Evolutionary conservation across 2,888 invertebrate species (phyloP).

Genomic region (Ornithoptera priamus): DNA sequence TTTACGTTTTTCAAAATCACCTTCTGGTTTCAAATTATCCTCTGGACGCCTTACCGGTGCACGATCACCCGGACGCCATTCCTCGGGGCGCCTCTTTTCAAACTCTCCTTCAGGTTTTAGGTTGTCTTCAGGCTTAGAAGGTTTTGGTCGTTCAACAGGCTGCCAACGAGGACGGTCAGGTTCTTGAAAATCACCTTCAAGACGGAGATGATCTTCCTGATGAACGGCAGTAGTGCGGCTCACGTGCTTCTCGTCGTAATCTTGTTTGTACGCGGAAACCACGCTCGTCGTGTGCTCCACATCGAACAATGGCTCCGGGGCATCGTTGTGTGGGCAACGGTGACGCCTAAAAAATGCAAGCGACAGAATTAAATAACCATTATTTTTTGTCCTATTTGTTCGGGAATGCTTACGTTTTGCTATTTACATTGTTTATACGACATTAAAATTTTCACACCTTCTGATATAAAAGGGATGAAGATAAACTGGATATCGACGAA

Average conservation of each 20-base stretch:
- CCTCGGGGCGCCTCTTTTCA: slow-evolving; percentile 74
- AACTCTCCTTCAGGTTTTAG: slow-evolving; percentile 81
- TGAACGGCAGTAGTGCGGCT: slow-evolving; percentile 80
- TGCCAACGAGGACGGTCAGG: slow-evolving; percentile 68
- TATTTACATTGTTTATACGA: neutral
- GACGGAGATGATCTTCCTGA: slow-evolving; percentile 85
- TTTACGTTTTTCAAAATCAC: slow-evolving; percentile 67
- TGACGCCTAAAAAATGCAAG: slow-evolving; percentile 82
- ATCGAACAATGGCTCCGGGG: slow-evolving; percentile 81
- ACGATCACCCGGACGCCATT: slow-evolving; percentile 58
- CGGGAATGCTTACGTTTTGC: neutral
- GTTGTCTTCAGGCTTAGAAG: slow-evolving; percentile 61
- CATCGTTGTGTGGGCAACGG: slow-evolving; percentile 88
- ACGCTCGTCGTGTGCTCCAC: slow-evolving; percentile 77
- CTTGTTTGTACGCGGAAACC: slow-evolving; percentile 82
- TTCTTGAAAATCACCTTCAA: slow-evolving; percentile 84
- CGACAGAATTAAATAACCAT: neutral
- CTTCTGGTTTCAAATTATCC: slow-evolving; percentile 79
- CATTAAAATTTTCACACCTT: slow-evolving; percentile 50
- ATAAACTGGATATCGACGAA: slow-evolving; percentile 58
- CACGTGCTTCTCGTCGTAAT: slow-evolving; percentile 83
- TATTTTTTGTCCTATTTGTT: neutral
- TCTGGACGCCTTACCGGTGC: slow-evolving; percentile 57
- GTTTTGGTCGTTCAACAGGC: slow-evolving; percentile 57
- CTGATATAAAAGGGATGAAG: slow-evolving; percentile 68